These are phyloP conservation scores for Micrasema longulum DNA, from an alignment of 1,140 invertebrate genomes.

Conservation along the genomic window DNA sequence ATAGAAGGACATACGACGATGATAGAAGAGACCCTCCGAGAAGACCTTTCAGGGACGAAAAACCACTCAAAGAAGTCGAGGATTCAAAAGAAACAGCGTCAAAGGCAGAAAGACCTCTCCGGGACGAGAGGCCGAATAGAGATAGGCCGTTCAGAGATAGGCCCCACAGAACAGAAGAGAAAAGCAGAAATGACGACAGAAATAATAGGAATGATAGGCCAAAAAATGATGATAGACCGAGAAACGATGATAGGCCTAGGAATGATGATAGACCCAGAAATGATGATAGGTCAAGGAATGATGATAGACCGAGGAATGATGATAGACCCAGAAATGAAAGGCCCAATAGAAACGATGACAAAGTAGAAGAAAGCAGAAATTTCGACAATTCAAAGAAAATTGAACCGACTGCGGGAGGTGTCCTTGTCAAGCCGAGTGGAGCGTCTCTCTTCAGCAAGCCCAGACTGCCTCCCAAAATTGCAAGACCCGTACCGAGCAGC, in stretches of 20 bases:
- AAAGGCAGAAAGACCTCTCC: conserved; percentile 55
- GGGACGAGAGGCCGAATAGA: conserved; percentile 56
- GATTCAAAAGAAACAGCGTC: conserved; percentile 53
- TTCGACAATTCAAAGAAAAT: conserved; percentile 58
- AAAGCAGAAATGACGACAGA: conserved; percentile 49
- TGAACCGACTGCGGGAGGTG: conserved; percentile 56
- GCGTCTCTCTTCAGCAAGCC: conserved; percentile 79
- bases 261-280: too few relatives aligned
- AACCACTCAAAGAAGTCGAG: conserved; percentile 54
- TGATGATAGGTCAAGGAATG: conserved; percentile 38
- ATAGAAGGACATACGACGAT: conserved; percentile 44
- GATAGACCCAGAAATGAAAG: background rate
- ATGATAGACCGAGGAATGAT: conserved; percentile 50
- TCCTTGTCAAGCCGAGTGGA: conserved; percentile 69
- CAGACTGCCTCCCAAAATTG: conserved; percentile 80
- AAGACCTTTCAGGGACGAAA: conserved; percentile 55
- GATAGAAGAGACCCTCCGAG: conserved; percentile 55
- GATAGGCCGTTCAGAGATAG: conserved; percentile 57
- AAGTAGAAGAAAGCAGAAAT: conserved; percentile 55
- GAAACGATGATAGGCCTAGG: too few relatives aligned
- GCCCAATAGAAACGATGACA: background rate
- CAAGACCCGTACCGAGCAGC: conserved; percentile 81
- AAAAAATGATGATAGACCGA: too few relatives aligned
- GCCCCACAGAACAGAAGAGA: conserved; percentile 54
- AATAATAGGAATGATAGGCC: too few relatives aligned